phyloP scores from a whole-genome alignment of 2,888 invertebrate genomes.

The Acanthococcus lagerstroemiae region DNA sequence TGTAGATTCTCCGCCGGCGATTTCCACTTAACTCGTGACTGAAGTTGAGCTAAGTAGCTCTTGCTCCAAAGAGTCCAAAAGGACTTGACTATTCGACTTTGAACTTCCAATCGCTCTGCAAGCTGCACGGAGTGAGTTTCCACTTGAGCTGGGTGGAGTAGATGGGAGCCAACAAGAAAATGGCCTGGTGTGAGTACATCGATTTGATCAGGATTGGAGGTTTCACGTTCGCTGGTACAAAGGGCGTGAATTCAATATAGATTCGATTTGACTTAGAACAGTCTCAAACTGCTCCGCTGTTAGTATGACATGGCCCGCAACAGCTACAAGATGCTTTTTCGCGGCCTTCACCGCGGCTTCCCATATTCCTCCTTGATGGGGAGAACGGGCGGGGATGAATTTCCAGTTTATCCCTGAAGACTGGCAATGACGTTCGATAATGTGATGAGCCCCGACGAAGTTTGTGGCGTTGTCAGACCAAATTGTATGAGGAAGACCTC shows the following conservation, averaged over 20 bases:
- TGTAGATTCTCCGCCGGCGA: too few relatives aligned
- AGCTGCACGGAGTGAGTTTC: too few relatives aligned
- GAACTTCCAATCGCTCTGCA: too few relatives aligned
- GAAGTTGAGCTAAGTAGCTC: too few relatives aligned
- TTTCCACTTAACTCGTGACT: too few relatives aligned
- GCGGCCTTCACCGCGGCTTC: not conserved
- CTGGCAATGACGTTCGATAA: not conserved
- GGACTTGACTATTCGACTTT: too few relatives aligned
- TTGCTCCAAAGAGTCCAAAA: too few relatives aligned
- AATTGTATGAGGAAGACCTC: conserved; percentile 35
- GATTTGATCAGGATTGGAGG: too few relatives aligned
- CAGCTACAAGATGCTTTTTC: not conserved
- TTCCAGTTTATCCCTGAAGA: conserved; percentile 9
- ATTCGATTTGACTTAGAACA: not conserved
- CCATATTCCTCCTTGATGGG: conserved; percentile 26
- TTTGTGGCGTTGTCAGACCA: conserved; percentile 38
- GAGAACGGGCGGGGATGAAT: conserved; percentile 34
- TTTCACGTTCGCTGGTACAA: too few relatives aligned
- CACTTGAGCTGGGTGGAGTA: too few relatives aligned
- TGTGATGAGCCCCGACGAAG: conserved; percentile 33
- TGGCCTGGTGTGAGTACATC: too few relatives aligned
- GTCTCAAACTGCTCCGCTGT: not conserved
- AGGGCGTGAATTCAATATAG: not conserved
- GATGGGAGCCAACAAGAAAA: too few relatives aligned
- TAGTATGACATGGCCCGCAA: not conserved